Percentiles rank a stretch among this genome's conserved stretches.
These are phyloP conservation scores for Falco berigora DNA, from an alignment of 2,797 vertebrate species.

Conservation along the genomic window DNA sequence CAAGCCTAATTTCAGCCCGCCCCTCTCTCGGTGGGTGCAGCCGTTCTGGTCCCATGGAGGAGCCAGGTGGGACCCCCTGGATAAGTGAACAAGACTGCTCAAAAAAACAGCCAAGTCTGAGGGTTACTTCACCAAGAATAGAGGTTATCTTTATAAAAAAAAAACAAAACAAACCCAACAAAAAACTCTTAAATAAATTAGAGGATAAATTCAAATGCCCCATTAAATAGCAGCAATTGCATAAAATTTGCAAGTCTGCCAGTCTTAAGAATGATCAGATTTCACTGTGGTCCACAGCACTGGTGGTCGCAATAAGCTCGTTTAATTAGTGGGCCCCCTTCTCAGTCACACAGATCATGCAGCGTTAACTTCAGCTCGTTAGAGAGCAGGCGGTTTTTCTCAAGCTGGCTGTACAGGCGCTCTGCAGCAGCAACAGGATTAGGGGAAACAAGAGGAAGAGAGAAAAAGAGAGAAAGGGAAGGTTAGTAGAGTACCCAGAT, in stretches of 20 bases:
- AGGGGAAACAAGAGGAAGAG: slow-evolving; percentile 38
- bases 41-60: not conserved
- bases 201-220: not conserved
- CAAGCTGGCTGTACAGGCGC: slow-evolving; percentile 77
- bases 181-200: not conserved
- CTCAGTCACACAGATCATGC: slow-evolving; percentile 79
- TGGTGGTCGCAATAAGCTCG: slow-evolving; percentile 29
- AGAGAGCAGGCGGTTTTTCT: slow-evolving; percentile 78
- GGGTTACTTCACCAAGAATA: not conserved
- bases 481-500: slow-evolving; percentile 60
- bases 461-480: slow-evolving; percentile 70
- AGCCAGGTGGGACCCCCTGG: not conserved
- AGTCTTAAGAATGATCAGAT: slow-evolving; percentile 36
- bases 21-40: not conserved
- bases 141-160: not conserved
- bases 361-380: slow-evolving; percentile 78
- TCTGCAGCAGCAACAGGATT: slow-evolving; percentile 65
- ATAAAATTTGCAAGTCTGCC: not conserved
- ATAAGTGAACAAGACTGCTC: not conserved
- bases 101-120: not conserved
- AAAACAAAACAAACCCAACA: not conserved
- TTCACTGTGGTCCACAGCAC: slow-evolving; percentile 53
- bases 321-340: slow-evolving; percentile 64
- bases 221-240: slow-evolving; percentile 27
- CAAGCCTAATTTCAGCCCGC: not conserved